Evolutionary conservation across 2,888 invertebrate species (phyloP), one percentile per base, ranked within the genome.

Genomic region (Poecilus cupreus): DNA sequence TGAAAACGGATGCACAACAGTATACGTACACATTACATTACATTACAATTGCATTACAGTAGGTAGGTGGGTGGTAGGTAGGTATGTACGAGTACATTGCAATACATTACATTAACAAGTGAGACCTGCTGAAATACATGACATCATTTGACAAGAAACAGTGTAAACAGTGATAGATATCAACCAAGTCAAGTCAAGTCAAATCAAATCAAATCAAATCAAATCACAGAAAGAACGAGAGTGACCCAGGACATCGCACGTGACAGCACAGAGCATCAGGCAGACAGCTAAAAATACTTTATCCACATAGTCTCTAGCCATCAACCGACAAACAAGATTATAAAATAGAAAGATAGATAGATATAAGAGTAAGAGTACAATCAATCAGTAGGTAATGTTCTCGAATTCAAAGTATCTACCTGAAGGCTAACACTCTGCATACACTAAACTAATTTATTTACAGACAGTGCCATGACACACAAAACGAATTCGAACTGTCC

Each of bases 381-480:
- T 64, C 64, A 64, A 57, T 60, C 46, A 46, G 26, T 75, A 68
- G 46, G 26, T 75, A 6, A 75, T 13, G 64, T 46, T 78, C 37
- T 78, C 22, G 24, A 46, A 77, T 78, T 78, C 39, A 78, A 78
- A 78, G 22, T 64, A 78, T 78, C 78, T 78, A 78, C 78, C 64
- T 78, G 78, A 78, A 79, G 68, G 79, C 68, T 79, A 51, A 70
- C 70, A 80, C 80, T 80, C 72, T 51, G 80, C 80, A 80, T 80
- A 80, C 80, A 79, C 79, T 79, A 80, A 80, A 46, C 51, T 79
- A 60, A 68, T 79, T 68, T 79, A 72, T 80, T 80, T 80, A 80
- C 80, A 80, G 80, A 80, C 54, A 70, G 70, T 72, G 80, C 80
- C 24, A 82, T 81, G 60, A 75, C 83, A 83, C 82, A 83, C 82